Evolutionary conservation across 1,140 invertebrate species (phyloP).

Genomic region (Lanistes nyassanus): DNA sequence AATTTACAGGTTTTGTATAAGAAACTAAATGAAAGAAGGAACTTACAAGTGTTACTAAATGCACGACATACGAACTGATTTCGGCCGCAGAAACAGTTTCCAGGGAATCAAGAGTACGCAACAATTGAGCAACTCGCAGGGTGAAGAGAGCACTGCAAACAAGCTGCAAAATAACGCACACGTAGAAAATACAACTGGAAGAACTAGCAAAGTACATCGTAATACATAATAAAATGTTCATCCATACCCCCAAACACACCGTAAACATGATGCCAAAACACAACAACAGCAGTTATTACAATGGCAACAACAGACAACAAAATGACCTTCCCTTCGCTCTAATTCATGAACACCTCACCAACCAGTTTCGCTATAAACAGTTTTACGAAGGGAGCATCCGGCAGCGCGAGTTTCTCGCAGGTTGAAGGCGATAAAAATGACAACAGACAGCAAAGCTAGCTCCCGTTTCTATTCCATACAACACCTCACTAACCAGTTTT

Average conservation of each 20-base stretch:
- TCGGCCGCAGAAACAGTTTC: neutral
- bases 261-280: too few relatives aligned
- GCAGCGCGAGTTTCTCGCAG: too few relatives aligned
- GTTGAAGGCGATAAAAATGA: too few relatives aligned
- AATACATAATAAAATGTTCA: neutral
- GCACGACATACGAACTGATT: neutral
- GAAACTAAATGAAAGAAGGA: neutral
- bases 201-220: neutral
- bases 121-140: neutral
- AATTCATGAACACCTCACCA: too few relatives aligned
- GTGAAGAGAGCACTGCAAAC: neutral
- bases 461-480: neutral
- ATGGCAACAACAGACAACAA: too few relatives aligned
- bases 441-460: too few relatives aligned
- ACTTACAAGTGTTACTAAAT: slow-evolving; percentile 2
- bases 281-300: too few relatives aligned
- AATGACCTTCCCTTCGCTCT: too few relatives aligned
- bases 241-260: too few relatives aligned
- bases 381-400: too few relatives aligned
- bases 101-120: neutral
- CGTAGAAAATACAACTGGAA: neutral
- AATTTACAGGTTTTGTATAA: neutral
- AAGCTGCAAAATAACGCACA: neutral
- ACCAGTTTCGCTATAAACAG: too few relatives aligned
- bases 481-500: slow-evolving; percentile 16